Conservation (phyloP, 35 echinoderm and acorn worm genomes). For the Nesometra sesokonis region DNA sequence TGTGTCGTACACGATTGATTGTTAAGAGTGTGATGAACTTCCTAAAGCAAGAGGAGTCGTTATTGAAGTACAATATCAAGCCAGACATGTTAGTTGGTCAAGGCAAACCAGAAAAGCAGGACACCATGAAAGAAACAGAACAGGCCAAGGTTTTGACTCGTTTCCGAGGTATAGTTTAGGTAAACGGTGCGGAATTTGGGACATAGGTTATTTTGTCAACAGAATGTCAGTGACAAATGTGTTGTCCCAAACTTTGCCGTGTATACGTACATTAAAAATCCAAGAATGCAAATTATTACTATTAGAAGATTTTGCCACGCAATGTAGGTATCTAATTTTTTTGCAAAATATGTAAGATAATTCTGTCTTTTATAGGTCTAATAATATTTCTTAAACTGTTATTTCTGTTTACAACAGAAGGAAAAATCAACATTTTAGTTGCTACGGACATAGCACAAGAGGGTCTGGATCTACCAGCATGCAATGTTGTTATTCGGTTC, state of each 20-base stretch:
- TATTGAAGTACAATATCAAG: neutral
- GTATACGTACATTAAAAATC: too few species aligned
- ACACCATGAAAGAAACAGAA: conserved; percentile 22
- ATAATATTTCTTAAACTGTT: neutral
- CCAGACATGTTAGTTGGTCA: conserved; percentile 38
- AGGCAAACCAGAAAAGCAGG: neutral
- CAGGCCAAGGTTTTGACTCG: conserved; percentile 25
- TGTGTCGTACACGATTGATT: conserved; percentile 23
- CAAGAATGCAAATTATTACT: too few species aligned
- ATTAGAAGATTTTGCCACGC: too few species aligned
- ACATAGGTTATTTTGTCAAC: too few species aligned
- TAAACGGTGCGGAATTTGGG: too few species aligned
- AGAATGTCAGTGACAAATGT: too few species aligned
- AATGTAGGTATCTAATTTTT: too few species aligned
- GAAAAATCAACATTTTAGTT: conserved; percentile 34
- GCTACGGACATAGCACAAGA: conserved; percentile 75
- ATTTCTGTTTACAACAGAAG: conserved; percentile 12
- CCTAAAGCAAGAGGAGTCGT: neutral
- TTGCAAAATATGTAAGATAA: too few species aligned
- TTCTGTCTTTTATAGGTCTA: too few species aligned
- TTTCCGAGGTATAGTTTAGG: conserved; percentile 42
- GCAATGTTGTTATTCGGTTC: conserved; percentile 57
- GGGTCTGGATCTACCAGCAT: conserved; percentile 63
- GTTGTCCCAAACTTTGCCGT: too few species aligned
- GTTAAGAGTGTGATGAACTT: conserved; percentile 18